A percentile compares a stretch with the other conserved stretches of the same genome.
These are phyloP conservation scores for Sorex maritimensis DNA, from an alignment of 2,797 vertebrate species.

Conservation along the genomic window DNA sequence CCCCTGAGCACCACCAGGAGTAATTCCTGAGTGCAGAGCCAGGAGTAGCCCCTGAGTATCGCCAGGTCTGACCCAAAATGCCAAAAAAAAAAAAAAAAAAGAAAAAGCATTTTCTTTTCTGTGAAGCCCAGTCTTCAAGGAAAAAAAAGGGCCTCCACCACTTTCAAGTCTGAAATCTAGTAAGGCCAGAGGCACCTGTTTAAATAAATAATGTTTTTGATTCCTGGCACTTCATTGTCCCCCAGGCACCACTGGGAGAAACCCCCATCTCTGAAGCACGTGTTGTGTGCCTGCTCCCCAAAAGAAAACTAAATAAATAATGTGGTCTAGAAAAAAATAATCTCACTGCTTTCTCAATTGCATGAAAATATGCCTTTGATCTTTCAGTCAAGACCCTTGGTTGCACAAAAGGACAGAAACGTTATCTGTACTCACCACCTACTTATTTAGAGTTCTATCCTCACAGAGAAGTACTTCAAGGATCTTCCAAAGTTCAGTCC, in stretches of 20 bases:
- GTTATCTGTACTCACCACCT: not conserved
- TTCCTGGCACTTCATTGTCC: not conserved
- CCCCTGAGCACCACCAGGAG: too few relatives aligned
- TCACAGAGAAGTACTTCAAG: not conserved
- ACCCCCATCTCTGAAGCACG: too few relatives aligned
- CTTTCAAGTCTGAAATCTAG: not conserved
- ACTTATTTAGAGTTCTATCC: not conserved
- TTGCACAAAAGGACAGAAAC: not conserved
- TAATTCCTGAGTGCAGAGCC: too few relatives aligned
- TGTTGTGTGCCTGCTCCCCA: too few relatives aligned
- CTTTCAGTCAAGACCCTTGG: not conserved
- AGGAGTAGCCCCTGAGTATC: too few relatives aligned
- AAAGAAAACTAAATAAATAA: too few relatives aligned
- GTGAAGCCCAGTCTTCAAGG: not conserved
- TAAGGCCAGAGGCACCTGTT: not conserved
- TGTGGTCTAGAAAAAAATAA: not conserved
- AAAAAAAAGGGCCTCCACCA: not conserved
- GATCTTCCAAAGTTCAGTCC: not conserved
- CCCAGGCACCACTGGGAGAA: too few relatives aligned
- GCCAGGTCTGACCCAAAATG: too few relatives aligned
- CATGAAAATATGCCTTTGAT: slow-evolving; percentile 50
- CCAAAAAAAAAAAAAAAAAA: slow-evolving; percentile 26
- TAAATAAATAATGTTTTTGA: slow-evolving; percentile 34
- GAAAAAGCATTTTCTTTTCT: slow-evolving; percentile 17
- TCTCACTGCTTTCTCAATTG: slow-evolving; percentile 32